Base-by-base conservation (phyloP, 2,113 vertebrate genomes). In the Tretioscincus oriximinensis region DNA sequence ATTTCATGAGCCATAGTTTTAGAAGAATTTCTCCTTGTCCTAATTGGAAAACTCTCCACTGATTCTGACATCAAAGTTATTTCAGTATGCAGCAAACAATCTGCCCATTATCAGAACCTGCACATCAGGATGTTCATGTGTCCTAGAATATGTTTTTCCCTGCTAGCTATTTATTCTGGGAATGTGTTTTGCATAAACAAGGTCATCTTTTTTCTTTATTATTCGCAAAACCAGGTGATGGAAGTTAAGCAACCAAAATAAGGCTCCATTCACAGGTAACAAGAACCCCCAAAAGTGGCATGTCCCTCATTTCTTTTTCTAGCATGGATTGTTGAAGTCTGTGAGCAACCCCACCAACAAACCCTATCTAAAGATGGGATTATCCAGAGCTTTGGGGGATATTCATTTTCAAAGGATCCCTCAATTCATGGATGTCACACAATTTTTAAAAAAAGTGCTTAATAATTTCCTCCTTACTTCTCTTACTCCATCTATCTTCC, bases 171-270 rank as follows among this genome's bases (percentile, higher is more conserved):
- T 76, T 68, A 82, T 54, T 41, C 75, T 66, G 12, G 22, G 84
- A 71, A 14, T 2, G 0, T 29, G 18, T 85, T 80, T n/a, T n/a
- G 21, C 63, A n/a, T 73, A 0, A 72, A 86, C 80, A 80, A 5
- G 7, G 74, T 67, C 1, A 29, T 71, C 68, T 28, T 35, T 66
- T 51, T 58, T 35, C 70, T 29, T 51, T 63, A 68, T 35, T 64
- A 29, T 28, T 41, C 61, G 35, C 60, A 73, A 73, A 80, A 65
- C 54, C 78, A 80, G 60, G 58, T 80, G 60, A 49, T 73, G 26
- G 49, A 69, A 64, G 31, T 20, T 18, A n/a, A 65, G 58, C 78
- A 73, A 60, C 41, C 78, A 65, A 80, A 80, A 73, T 54, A 73
- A 65, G 41, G 49, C 70, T 4, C 21, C 29, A 72, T 64, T 49